Evolutionary conservation across 2,797 vertebrate species (phyloP).

Genomic region (Discoglossus pictus): DNA sequence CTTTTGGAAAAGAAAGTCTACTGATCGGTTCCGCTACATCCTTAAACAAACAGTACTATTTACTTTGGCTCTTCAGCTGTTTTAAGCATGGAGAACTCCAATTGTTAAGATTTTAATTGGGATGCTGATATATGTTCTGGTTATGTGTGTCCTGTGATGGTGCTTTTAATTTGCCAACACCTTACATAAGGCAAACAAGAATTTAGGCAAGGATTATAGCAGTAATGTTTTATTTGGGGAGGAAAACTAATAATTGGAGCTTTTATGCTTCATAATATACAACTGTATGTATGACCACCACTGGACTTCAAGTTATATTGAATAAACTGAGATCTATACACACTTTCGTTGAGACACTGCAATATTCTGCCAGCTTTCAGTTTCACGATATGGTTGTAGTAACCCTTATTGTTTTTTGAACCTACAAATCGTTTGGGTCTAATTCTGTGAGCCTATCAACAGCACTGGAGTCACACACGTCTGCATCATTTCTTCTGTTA

Average conservation of each 20-base stretch:
- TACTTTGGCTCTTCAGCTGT: conserved; percentile 59
- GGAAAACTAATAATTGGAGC: neutral
- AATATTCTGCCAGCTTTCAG: conserved; percentile 34
- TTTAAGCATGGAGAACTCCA: conserved; percentile 55
- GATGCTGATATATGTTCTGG: conserved; percentile 7
- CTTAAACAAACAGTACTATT: conserved; percentile 64
- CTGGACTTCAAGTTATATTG: neutral
- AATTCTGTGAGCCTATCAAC: conserved; percentile 87
- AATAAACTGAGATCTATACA: neutral
- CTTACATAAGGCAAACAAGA: neutral
- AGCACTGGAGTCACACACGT: conserved; percentile 86
- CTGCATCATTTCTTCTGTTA: conserved; percentile 80
- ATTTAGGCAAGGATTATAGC: too few relatives aligned
- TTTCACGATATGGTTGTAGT: conserved; percentile 73
- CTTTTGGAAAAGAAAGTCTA: neutral
- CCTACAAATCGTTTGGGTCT: conserved; percentile 78
- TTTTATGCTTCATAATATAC: neutral
- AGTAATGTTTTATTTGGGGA: too few relatives aligned
- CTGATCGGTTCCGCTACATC: conserved; percentile 56
- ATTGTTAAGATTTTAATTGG: conserved; percentile 54
- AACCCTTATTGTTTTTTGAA: conserved; percentile 65
- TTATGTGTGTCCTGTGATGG: conserved; percentile 37
- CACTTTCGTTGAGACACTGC: neutral
- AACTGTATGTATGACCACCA: conserved; percentile 1
- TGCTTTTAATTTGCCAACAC: conserved; percentile 39